Evolutionary conservation across 2,888 invertebrate species (phyloP), one percentile per base, ranked within the genome.

Genomic region (Tolmerus cingulatus): DNA sequence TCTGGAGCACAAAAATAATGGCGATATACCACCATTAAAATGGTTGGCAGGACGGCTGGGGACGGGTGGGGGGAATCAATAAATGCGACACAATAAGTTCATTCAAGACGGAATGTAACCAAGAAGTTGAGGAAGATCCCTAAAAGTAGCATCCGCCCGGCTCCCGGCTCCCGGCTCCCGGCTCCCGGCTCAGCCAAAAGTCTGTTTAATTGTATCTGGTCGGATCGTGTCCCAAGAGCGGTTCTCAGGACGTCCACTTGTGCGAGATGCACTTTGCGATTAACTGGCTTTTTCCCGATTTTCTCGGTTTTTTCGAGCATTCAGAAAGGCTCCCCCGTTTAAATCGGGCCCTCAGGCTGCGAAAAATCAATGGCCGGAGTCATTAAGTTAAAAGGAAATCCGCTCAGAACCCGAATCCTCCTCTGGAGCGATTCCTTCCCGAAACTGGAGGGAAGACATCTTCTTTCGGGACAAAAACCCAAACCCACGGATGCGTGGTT

Each of bases 311-410:
- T 79, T 79, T 79, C 51, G 51, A 46, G 27, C 14, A 51, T 51
- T 27, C 23, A 37, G 76, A 34, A 34, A 37, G 34, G 2, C 51
- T 51, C 30, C 79, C 43, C 46, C 46, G 23, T 27, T n/a, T 23
- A 79, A 79, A 51, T 79, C 16, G 79, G 27, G 43, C 51, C 51
- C 16, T 23, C 43, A 46, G 78, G 40, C 43, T 46, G 37, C 23
- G 19, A 51, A 79, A 79, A 79, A 79, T 79, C 79, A 79, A 79
- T 79, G 51, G 23, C 30, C 30, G 23, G 23, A 51, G 79, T 79
- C 79, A 79, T 79, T 79, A 79, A 79, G 79, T 40, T 43, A 79
- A 79, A 79, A 79, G 79, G 79, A 79, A 79, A 79, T 79, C 79
- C 79, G 79, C 55, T 51, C 51, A 51, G 27, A 51, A 27, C 23